These are phyloP conservation scores for Chelonia mydas DNA, from an alignment of 2,797 vertebrate species.

Conservation along the genomic window DNA sequence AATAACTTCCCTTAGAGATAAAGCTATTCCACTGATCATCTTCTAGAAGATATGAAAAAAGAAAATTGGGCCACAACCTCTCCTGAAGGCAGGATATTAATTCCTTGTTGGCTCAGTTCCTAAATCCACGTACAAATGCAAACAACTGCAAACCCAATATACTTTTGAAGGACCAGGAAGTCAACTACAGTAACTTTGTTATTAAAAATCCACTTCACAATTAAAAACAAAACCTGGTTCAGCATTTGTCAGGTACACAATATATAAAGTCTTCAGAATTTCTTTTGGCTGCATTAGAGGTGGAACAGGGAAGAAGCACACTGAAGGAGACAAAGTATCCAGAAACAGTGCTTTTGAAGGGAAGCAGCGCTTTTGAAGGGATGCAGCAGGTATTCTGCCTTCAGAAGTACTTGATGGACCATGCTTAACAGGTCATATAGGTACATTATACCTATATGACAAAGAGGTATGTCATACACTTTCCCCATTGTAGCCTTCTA, in stretches of 20 bases:
- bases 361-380: not conserved
- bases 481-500: not conserved
- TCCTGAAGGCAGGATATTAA: slow-evolving; percentile 57
- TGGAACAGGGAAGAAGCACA: not conserved
- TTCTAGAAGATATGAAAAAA: slow-evolving; percentile 20
- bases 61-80: slow-evolving; percentile 51
- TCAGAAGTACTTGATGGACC: rapidly evolving
- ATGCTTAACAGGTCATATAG: not conserved
- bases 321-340: not conserved
- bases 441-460: not conserved
- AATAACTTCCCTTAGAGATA: slow-evolving; percentile 24
- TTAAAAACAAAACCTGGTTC: slow-evolving; percentile 14
- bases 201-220: slow-evolving; percentile 6
- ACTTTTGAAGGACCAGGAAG: not conserved
- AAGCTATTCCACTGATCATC: slow-evolving; percentile 33
- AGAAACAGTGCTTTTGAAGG: not conserved
- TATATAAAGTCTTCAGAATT: rapidly evolving
- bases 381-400: rapidly evolving
- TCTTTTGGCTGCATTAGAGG: not conserved
- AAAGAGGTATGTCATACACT: rapidly evolving
- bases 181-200: not conserved
- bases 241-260: rapidly evolving
- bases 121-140: not conserved
- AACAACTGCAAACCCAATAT: not conserved
- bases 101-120: not conserved